phyloP scores from a whole-genome alignment of 1,140 invertebrate genomes.

The Magallana ariakensis region DNA sequence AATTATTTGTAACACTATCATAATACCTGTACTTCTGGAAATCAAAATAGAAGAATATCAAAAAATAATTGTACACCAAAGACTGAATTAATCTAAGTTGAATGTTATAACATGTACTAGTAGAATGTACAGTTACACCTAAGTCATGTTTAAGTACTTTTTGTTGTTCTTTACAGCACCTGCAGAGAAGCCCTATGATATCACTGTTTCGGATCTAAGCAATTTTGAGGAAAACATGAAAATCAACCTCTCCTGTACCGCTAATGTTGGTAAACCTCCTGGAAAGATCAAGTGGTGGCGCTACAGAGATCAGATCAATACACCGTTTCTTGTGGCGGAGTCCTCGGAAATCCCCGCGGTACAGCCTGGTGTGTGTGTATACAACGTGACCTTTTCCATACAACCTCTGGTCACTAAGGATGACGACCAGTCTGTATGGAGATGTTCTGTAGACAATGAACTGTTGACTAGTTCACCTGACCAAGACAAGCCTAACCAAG shows the following conservation, averaged over 20 bases:
- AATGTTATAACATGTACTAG: too few relatives aligned
- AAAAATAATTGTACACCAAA: too few relatives aligned
- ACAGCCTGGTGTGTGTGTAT: background rate
- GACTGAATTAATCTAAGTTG: too few relatives aligned
- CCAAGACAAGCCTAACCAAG: background rate
- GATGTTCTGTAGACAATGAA: conserved; percentile 35
- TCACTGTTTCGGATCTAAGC: background rate
- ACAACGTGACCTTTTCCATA: conserved; percentile 4
- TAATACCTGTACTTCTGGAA: too few relatives aligned
- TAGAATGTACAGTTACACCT: too few relatives aligned
- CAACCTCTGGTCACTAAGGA: background rate
- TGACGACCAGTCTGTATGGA: background rate
- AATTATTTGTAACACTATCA: too few relatives aligned
- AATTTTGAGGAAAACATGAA: conserved; percentile 15
- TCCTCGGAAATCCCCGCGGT: background rate
- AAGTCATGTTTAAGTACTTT: too few relatives aligned
- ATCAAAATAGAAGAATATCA: too few relatives aligned
- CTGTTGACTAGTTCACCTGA: conserved; percentile 6
- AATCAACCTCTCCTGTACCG: conserved; percentile 1
- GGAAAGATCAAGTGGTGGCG: conserved; percentile 29
- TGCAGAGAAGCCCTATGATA: background rate
- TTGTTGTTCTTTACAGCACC: background rate
- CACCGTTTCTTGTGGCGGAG: background rate
- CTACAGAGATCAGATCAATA: background rate
- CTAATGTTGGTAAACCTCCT: conserved; percentile 17